Evolutionary conservation across 2,888 invertebrate genomes (phyloP).

Genomic region (Conus canariensis): DNA sequence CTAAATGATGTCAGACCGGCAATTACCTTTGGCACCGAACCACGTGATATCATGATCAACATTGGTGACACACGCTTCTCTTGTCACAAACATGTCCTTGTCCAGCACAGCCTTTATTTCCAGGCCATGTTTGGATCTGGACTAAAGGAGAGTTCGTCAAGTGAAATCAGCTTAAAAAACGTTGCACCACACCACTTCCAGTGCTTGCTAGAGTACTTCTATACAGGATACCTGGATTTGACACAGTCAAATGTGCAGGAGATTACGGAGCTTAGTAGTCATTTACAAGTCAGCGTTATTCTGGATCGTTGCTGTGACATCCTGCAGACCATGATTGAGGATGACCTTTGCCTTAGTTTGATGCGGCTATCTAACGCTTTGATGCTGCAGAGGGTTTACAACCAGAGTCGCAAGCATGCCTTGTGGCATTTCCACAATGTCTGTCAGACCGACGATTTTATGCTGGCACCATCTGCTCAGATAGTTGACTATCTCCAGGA

Average conservation of each 20-base stretch:
- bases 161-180: background rate
- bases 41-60: conserved; percentile 23
- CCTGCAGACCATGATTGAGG: conserved; percentile 26
- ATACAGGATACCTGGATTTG: conserved; percentile 22
- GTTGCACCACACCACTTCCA: background rate
- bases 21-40: background rate
- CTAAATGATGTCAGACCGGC: background rate
- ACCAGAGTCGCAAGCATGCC: conserved; percentile 20
- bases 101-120: conserved; percentile 21
- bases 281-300: background rate
- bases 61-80: conserved; percentile 8
- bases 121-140: conserved; percentile 36
- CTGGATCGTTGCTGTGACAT: conserved; percentile 20
- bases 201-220: conserved; percentile 12
- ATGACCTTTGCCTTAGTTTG: conserved; percentile 36
- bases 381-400: conserved; percentile 24
- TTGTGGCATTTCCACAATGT: conserved; percentile 38
- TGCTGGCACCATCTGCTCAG: background rate
- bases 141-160: conserved; percentile 25
- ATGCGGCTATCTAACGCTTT: conserved; percentile 13
- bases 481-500: conserved; percentile 35
- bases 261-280: conserved; percentile 9
- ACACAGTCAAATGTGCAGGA: background rate
- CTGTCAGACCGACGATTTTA: conserved; percentile 30
- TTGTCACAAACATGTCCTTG: conserved; percentile 25